Conservation (phyloP, 2,888 invertebrate genomes). For the Hymenopus coronatus region DNA sequence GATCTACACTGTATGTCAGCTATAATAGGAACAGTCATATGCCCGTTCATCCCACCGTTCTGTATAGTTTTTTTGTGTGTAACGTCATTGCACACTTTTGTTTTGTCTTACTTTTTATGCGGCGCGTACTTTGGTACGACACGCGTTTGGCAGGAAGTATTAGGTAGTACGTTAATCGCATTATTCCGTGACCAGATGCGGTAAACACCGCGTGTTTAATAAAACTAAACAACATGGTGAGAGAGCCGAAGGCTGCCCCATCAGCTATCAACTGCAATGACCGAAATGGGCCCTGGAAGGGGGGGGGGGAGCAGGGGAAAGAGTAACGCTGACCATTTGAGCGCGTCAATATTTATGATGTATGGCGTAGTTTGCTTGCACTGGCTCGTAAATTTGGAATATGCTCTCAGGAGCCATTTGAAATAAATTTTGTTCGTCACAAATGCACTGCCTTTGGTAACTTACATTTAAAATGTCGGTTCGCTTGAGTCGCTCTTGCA, state of each 20-base stretch:
- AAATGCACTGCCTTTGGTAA: background rate
- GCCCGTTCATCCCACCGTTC: no score
- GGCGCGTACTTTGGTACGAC: no score
- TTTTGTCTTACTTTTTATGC: no score
- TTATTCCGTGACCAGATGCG: background rate
- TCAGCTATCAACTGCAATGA: no score
- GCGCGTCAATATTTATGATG: background rate
- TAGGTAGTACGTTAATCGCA: background rate
- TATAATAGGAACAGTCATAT: no score
- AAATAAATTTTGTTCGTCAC: background rate
- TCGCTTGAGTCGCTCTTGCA: background rate
- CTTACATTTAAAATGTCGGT: background rate
- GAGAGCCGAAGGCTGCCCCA: background rate
- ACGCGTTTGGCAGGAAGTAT: background rate
- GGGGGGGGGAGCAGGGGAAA: background rate
- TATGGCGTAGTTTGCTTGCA: background rate
- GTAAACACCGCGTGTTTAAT: background rate
- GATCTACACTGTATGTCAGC: no score
- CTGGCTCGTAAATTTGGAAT: background rate
- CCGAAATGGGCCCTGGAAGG: no score
- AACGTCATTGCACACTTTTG: no score
- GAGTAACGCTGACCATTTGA: background rate
- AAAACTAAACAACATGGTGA: background rate
- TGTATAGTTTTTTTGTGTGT: no score
- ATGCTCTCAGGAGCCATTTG: background rate